Evolutionary conservation across 2,888 invertebrate genomes (phyloP).

Genomic region (Metacarcinus magister): DNA sequence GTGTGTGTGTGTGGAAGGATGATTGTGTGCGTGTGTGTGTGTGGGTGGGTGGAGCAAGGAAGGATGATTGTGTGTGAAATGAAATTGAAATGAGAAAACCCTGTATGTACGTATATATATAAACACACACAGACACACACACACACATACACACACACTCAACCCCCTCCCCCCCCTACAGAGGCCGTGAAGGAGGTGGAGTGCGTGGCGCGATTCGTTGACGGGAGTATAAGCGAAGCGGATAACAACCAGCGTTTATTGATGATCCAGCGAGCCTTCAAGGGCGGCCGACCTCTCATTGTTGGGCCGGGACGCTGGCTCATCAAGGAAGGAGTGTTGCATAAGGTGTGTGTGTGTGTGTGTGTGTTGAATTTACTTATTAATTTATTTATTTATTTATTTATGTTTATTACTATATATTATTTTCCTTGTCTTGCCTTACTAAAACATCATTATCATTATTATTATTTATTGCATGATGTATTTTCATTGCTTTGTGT

Average conservation of each 20-base stretch:
- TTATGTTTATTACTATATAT: neutral
- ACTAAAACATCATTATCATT: too few species aligned
- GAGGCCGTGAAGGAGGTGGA: slow-evolving; percentile 74
- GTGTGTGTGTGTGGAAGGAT: neutral
- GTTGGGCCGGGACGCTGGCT: slow-evolving; percentile 80
- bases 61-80: slow-evolving; percentile 22
- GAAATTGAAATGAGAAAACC: too few species aligned
- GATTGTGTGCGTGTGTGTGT: slow-evolving; percentile 8
- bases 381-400: neutral
- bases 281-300: slow-evolving; percentile 72
- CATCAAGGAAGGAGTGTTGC: slow-evolving; percentile 78
- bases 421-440: too few species aligned
- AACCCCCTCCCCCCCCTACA: neutral
- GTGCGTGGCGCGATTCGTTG: slow-evolving; percentile 74
- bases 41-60: slow-evolving; percentile 52
- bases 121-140: neutral
- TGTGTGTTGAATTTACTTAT: neutral
- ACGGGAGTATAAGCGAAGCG: slow-evolving; percentile 74
- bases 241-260: slow-evolving; percentile 75
- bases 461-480: neutral
- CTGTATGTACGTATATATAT: too few species aligned
- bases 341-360: slow-evolving; percentile 75
- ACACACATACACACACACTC: neutral
- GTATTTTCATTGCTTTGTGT: too few species aligned
- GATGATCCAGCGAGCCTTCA: slow-evolving; percentile 78